A percentile compares a stretch with the other conserved stretches of the same genome.
phyloP scores from a whole-genome alignment of 2,113 vertebrate genomes.

The Corythaixoides concolor region DNA sequence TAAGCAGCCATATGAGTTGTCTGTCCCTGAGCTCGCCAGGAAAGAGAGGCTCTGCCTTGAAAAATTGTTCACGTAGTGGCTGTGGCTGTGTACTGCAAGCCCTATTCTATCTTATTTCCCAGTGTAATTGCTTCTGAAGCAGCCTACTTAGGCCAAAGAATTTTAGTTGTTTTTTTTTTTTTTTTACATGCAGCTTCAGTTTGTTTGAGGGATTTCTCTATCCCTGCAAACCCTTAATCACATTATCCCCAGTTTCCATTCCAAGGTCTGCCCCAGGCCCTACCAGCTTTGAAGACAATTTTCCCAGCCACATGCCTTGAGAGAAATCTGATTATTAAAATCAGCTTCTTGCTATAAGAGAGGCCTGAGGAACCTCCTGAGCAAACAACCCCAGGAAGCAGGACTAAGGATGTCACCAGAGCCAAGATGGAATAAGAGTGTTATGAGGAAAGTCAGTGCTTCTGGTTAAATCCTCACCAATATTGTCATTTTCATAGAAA shows the following conservation, averaged over 20 bases:
- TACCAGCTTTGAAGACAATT: constrained; percentile 9
- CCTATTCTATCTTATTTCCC: background rate
- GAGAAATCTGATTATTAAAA: constrained; percentile 3
- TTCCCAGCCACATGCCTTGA: background rate
- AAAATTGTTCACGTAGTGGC: background rate
- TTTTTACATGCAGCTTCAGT: background rate
- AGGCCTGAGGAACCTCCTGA: background rate
- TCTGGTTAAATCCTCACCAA: background rate
- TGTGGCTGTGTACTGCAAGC: background rate
- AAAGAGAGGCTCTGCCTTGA: background rate
- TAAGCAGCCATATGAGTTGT: background rate
- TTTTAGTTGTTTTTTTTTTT: background rate
- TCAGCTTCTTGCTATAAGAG: background rate
- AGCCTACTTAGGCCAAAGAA: background rate
- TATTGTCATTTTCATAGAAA: background rate
- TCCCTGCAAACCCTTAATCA: constrained; percentile 14
- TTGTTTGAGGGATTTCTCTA: background rate
- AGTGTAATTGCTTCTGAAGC: background rate
- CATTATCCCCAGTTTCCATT: constrained; percentile 23
- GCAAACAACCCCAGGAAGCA: background rate
- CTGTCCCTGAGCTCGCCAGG: background rate
- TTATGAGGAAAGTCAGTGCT: background rate
- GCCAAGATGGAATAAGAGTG: background rate
- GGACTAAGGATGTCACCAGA: background rate
- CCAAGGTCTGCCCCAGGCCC: background rate